Evolutionary conservation across 2,888 invertebrate genomes (phyloP).

Genomic region (Brachycybe producta): DNA sequence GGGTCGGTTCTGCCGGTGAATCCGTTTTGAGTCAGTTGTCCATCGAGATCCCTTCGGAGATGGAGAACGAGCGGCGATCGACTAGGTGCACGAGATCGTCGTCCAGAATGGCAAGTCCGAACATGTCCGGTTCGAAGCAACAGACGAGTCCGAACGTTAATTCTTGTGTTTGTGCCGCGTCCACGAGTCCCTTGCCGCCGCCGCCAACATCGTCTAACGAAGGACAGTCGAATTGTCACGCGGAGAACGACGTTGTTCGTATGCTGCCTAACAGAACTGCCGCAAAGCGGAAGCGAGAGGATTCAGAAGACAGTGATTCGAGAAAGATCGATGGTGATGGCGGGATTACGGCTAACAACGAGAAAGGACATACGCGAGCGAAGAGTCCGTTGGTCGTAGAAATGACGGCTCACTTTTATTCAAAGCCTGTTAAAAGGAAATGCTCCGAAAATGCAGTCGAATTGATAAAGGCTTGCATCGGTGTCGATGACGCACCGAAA

Average conservation of each 20-base stretch:
- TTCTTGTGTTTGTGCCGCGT: not conserved
- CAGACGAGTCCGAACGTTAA: constrained; percentile 25
- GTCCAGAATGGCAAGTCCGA: constrained; percentile 30
- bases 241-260: constrained; percentile 9
- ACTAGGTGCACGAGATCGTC: constrained; percentile 32
- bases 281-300: constrained; percentile 58
- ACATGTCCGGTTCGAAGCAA: constrained; percentile 22
- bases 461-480: constrained; percentile 45
- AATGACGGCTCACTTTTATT: constrained; percentile 23
- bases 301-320: constrained; percentile 40
- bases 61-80: constrained; percentile 32
- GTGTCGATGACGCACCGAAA: constrained; percentile 35
- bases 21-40: constrained; percentile 1
- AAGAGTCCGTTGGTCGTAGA: constrained; percentile 3
- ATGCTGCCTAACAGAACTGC: constrained; percentile 10
- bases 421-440: constrained; percentile 44
- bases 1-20: not conserved
- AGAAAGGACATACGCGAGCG: constrained; percentile 20
- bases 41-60: constrained; percentile 36
- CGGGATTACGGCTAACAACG: constrained; percentile 43
- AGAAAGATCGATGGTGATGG: constrained; percentile 33
- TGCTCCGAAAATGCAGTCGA: constrained; percentile 49
- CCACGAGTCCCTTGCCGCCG: constrained; percentile 20
- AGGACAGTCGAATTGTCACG: constrained; percentile 18
- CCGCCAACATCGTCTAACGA: constrained; percentile 27